A percentile compares a stretch with the other conserved stretches of the same genome.
Evolutionary conservation across 2,113 vertebrate species (phyloP).

Genomic region (Bujurquina vittata): DNA sequence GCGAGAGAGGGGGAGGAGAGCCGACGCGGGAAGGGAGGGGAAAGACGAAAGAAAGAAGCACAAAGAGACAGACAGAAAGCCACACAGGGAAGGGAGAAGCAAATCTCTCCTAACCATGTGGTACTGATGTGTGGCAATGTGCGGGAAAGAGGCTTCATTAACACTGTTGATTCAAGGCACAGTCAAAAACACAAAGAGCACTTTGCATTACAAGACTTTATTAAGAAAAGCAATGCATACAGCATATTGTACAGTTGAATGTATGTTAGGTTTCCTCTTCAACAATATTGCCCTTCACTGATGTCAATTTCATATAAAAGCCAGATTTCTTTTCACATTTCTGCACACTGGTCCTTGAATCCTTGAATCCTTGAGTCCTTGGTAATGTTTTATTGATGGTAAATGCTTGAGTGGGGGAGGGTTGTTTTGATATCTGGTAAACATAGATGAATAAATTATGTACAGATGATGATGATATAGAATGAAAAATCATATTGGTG

Average conservation of each 20-base stretch:
- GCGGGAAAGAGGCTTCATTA: slow-evolving; percentile 55
- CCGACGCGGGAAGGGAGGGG: slow-evolving; percentile 6
- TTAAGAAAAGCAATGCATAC: slow-evolving; percentile 32
- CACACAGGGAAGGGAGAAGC: slow-evolving; percentile 18
- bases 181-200: slow-evolving; percentile 57
- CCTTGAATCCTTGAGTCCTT: too few species aligned
- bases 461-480: slow-evolving; percentile 8
- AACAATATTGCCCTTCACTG: slow-evolving; percentile 22
- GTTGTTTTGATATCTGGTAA: background rate
- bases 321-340: background rate
- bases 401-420: background rate
- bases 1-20: slow-evolving; percentile 5
- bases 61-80: slow-evolving; percentile 56
- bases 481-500: background rate
- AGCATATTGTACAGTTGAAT: slow-evolving; percentile 31
- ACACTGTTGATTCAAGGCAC: slow-evolving; percentile 51
- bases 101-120: slow-evolving; percentile 55
- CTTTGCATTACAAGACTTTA: slow-evolving; percentile 50
- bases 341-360: too few species aligned
- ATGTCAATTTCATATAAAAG: slow-evolving; percentile 30
- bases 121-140: slow-evolving; percentile 54
- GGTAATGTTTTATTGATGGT: background rate
- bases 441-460: slow-evolving; percentile 34
- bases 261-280: slow-evolving; percentile 21
- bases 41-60: slow-evolving; percentile 41